Base-by-base conservation (phyloP, 2,888 invertebrate species). In the Lathronympha strigana region DNA sequence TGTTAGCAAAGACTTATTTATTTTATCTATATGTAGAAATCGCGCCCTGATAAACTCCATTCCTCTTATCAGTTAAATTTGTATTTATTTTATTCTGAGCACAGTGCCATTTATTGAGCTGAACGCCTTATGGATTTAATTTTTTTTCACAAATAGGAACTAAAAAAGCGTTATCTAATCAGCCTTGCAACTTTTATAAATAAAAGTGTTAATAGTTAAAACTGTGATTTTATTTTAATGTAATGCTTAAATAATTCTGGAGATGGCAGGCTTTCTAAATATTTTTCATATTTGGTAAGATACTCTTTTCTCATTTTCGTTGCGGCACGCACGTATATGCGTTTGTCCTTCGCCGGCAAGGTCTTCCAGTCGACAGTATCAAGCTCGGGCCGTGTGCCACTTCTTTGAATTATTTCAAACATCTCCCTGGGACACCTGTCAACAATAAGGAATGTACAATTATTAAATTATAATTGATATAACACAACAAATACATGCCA, bases 341-440 rank as follows among this genome's bases (percentile, higher is more conserved):
- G 69, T 71, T 80, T 88, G n/a, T 47, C 47, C 69, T 86, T 33
- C 17, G 2, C 40, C 53, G 78, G 54, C 69, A 90, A 69, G 33
- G 74, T 45, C 17, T 67, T 33, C 86, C 86, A 90, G 40, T 69
- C 68, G 43, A 67, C 23, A 53, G 61, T 64, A 61, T 69, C 70
- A 25, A 67, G 61, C 63, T 57, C 57, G 2, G 57, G 57, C 9
- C 21, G 28, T 73, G 73, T 53, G 71, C 67, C 28, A 66, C 73
- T 51, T 70, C 66, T 47, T 79, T 76, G 8, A 87, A 63, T 67
- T 64, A 84, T 71, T 51, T 76, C 69, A 77, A 78, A 90, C 25
- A 90, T 73, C 49, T 90, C 84, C 69, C 74, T 77, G n/a, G 78
- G 80, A 61, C 72, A 73, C 63, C 90, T 90, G 80, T 57, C 76